Evolutionary conservation across 2,888 invertebrate species (phyloP).

Genomic region (Drosophila anomalata): DNA sequence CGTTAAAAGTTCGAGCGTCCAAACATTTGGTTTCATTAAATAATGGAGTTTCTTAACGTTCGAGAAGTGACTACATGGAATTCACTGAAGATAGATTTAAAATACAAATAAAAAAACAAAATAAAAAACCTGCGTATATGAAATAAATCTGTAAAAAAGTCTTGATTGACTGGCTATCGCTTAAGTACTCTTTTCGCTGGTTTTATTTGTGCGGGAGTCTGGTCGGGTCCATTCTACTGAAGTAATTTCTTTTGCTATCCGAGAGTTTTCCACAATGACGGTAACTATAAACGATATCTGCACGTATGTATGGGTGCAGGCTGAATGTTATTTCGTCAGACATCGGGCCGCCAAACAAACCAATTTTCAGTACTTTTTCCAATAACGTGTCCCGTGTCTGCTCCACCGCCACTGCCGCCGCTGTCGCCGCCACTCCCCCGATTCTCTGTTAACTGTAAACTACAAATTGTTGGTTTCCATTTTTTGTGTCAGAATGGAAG

Average conservation of each 20-base stretch:
- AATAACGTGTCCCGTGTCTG: conserved; percentile 55
- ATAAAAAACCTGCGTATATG: not conserved
- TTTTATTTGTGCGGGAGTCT: conserved; percentile 8
- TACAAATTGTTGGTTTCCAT: conserved; percentile 72
- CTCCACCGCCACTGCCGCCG: not conserved
- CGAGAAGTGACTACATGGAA: not conserved
- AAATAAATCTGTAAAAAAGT: conserved; percentile 3
- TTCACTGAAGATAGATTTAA: not conserved
- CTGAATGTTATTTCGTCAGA: conserved; percentile 54
- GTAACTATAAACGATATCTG: conserved; percentile 39
- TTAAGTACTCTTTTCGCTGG: conserved; percentile 30
- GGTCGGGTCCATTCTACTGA: conserved; percentile 6
- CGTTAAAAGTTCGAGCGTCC: not conserved
- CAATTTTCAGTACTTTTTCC: conserved; percentile 72
- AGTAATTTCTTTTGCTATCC: conserved; percentile 38
- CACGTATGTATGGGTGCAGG: conserved; percentile 5
- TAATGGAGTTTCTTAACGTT: not conserved
- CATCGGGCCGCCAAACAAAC: conserved; percentile 75
- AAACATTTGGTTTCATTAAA: not conserved
- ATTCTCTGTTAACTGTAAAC: conserved; percentile 69
- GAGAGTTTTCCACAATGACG: conserved; percentile 33
- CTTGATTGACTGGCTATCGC: conserved; percentile 45
- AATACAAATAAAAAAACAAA: not conserved
- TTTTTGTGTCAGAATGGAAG: conserved; percentile 35
- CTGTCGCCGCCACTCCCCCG: not conserved